Conservation (phyloP, 2,888 invertebrate species). For the Polydesmus complanatus region DNA sequence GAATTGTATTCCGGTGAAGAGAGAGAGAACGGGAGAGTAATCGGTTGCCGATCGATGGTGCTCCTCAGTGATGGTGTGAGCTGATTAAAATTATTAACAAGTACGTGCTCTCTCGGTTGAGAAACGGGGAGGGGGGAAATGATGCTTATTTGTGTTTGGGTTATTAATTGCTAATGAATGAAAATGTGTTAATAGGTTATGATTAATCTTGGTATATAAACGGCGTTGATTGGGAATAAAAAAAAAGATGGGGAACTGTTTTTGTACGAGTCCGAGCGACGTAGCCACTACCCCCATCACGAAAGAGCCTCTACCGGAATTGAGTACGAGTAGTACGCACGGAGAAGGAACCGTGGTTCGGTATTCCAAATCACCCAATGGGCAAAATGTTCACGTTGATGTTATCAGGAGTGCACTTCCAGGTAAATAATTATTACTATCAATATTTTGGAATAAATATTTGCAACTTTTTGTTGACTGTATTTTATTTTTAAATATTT, state of each 20-base stretch:
- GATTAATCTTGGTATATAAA: not conserved
- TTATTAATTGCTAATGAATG: too few species aligned
- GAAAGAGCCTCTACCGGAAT: not conserved
- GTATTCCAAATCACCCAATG: constrained; percentile 15
- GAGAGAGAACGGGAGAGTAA: too few species aligned
- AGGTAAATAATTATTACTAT: not conserved
- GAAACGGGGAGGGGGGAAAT: too few species aligned
- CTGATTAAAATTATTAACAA: too few species aligned
- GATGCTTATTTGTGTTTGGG: too few species aligned
- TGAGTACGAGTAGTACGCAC: not conserved
- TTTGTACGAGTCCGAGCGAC: constrained; percentile 5
- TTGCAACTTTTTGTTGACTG: not conserved
- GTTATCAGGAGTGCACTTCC: constrained; percentile 14
- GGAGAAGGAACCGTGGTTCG: constrained; percentile 11
- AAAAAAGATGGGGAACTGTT: constrained; percentile 6
- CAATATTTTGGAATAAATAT: too few species aligned
- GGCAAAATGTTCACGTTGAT: constrained; percentile 13
- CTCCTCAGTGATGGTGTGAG: too few species aligned
- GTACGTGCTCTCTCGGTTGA: too few species aligned
- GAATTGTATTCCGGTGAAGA: too few species aligned
- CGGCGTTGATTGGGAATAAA: not conserved
- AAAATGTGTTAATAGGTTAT: not conserved
- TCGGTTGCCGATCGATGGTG: too few species aligned
- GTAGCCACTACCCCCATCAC: not conserved
- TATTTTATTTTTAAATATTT: not conserved